Base-by-base conservation (phyloP, 2,888 invertebrate species). In the Amphiduros pacificus region DNA sequence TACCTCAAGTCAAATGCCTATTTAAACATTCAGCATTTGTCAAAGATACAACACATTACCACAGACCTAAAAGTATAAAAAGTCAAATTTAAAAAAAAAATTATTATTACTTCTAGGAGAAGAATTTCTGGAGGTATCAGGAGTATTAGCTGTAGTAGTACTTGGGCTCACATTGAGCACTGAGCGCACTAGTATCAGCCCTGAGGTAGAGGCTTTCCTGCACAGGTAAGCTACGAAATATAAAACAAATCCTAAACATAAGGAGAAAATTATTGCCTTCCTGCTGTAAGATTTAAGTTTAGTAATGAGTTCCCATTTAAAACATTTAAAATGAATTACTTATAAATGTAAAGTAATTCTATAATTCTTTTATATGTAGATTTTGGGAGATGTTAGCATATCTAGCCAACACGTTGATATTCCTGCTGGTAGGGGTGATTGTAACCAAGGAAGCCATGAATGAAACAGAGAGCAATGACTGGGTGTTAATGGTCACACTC, bases 351-450 rank as follows among this genome's bases (percentile, higher is more conserved):
- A n/a, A n/a, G n/a, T n/a, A n/a, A n/a, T 48, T 6, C 48, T 2
- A 49, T 49, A 49, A 32, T 20, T 9, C 17, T 20, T 48, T 9
- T 14, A 26, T 26, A n/a, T 68, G 24, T 68, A 82, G 81, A 56
- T 84, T 84, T 62, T 85, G 85, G 85, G 81, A 84, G 68, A 80
- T 82, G 60, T 64, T 85, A 64, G 80, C 81, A 9, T 85, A 84
- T 66, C 75, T 84, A 64, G 82, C 84, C 14, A 88, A 88, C 69
- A 87, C 87, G 0, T 73, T 88, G 14, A 84, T 88, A 41, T 88
- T 88, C 65, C 85, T 88, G 0, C 85, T 88, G 74, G 86, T 87
- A 0, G 88, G 88, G 0, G 85, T 88, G 17, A 86, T 87, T 36
- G 87, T 88, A 27, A 85, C 87, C 49, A 86, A 87, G 69, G 85